Evolutionary conservation across 1,140 invertebrate genomes (phyloP).

Genomic region (Ooceraea biroi): DNA sequence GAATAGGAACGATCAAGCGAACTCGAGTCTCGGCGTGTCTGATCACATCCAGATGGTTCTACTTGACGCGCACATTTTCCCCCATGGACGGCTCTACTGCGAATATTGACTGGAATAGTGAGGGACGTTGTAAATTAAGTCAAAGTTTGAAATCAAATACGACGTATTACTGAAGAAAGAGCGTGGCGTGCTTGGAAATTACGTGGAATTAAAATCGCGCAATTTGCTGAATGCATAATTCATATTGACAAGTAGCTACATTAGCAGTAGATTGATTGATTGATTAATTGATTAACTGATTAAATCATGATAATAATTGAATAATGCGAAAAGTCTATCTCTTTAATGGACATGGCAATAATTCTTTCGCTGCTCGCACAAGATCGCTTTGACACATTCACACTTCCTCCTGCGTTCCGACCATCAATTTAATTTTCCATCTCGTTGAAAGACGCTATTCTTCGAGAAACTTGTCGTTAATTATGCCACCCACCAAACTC

Average conservation of each 20-base stretch:
- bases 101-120: too few relatives aligned
- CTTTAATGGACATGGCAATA: too few relatives aligned
- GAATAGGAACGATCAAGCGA: background rate
- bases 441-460: background rate
- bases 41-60: background rate
- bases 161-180: background rate
- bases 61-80: background rate
- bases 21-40: background rate
- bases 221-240: too few relatives aligned
- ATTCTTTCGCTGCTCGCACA: too few relatives aligned
- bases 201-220: too few relatives aligned
- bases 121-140: too few relatives aligned
- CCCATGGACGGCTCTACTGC: background rate
- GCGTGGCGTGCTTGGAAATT: too few relatives aligned
- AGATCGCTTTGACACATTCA: background rate
- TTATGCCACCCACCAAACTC: background rate
- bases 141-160: background rate
- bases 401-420: background rate
- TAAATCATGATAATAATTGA: too few relatives aligned
- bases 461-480: background rate
- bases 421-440: background rate
- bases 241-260: too few relatives aligned
- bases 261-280: too few relatives aligned
- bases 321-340: too few relatives aligned
- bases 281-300: too few relatives aligned